Base-by-base conservation (phyloP, 2,797 vertebrate genomes). In the Coregonus ussuriensis region DNA sequence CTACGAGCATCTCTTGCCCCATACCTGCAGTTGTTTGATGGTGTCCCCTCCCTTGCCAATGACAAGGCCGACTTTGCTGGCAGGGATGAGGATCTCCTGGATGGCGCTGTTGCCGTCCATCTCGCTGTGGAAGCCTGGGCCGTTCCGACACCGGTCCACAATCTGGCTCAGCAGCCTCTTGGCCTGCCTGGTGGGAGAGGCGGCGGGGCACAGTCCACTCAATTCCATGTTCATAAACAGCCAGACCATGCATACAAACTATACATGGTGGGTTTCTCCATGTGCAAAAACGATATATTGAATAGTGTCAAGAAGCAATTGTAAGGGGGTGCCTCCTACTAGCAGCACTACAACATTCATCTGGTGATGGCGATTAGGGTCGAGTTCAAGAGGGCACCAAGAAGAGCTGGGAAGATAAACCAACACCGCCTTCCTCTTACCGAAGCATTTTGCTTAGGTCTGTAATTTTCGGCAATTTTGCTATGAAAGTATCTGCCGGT, bases 21-120 rank as follows among this genome's bases (percentile, higher is more conserved):
- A 71, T 62, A 99, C 98, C 98, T 99, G 98, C 85, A 99, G 88
- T 79, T 98, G 97, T 90, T 99, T 99, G 87, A 99, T 99, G 79
- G 98, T 99, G 88, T 99, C 98, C 75, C 98, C 98, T 87, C 97
- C 97, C 91, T 99, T 99, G 92, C 98, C 98, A 56, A 99, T 99
- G 93, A 99, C 98, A 86, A 99, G 94, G 56, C 98, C 98, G 65
- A 99, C 98, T 96, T 99, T 99, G 81, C 97, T 98, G 53, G 98
- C 97, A 0, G 98, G 98, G 88, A 99, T 99, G 18, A 98, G 95
- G 85, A 99, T 95, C 93, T 99, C 98, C 74, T 99, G 98, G 88
- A 98, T 88, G 0, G 97, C 96, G 82, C 95, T 97, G 93, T 94
- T 98, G 82, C 96, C 93, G 7, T 98, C 98, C 87, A 96, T 92